Base-by-base conservation (phyloP, 2,888 invertebrate genomes). In the Drosophila histrio region DNA sequence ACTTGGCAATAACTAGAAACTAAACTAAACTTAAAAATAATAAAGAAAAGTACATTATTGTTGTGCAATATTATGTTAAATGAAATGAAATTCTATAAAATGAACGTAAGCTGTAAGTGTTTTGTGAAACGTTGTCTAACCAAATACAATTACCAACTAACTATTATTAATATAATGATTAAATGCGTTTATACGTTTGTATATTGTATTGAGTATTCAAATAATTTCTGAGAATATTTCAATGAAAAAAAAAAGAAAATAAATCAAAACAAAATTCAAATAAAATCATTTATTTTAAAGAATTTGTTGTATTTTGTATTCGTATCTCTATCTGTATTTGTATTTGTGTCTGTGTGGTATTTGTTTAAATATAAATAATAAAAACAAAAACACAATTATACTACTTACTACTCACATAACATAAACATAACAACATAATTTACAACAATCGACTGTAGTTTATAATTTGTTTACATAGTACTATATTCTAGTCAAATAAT, bases 71-170 rank as follows among this genome's bases (percentile, higher is more conserved):
- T 63, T 59, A 68, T 57, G 47, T 52, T 50, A 52, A 30, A 38
- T 34, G 26, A 39, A 15, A 47, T 22, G 8, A 17, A 38, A 44
- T 8, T 28, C 11, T 30, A 39, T 34, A 43, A 17, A 15, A 62
- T 34, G 22, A 58, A 47, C 24, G 17, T 84, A 80, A 65, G 44
- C 72, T 79, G 28, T 84, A 82, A 82, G 81, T 82, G 85, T 84
- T 81, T 82, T 82, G 82, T 82, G 85, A 82, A 75, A 75, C 66
- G 82, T 81, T 81, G 77, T 84, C 84, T 81, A 82, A 82, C 82
- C 85, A 79, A 82, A 81, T 78, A 73, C 59, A 78, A 81, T 72
- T 81, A 79, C 67, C 72, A 72, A 56, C 73, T 79, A 81, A 81
- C 64, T 71, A 75, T 62, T 60, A 71, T 61, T 60, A 64, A 64